Conservation (phyloP, 2,797 vertebrate species). For the Jordanella pulchra region DNA sequence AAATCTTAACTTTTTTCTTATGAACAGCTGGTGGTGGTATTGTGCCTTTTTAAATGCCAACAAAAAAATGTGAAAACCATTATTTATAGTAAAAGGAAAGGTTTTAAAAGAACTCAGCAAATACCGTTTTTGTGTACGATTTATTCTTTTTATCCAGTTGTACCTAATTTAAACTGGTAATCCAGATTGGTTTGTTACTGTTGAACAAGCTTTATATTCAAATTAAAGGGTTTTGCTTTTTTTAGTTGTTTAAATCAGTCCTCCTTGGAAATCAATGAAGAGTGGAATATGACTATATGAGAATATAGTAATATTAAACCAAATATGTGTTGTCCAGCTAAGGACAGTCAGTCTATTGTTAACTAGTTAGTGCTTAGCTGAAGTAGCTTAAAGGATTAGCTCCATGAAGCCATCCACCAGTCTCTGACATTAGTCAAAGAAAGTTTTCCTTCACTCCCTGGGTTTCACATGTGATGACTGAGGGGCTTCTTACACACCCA, state of each 20-base stretch:
- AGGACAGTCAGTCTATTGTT: neutral
- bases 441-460: neutral
- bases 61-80: neutral
- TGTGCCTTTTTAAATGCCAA: conserved; percentile 26
- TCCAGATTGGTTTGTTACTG: neutral
- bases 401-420: neutral
- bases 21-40: conserved; percentile 51
- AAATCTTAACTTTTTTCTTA: neutral
- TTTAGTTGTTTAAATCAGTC: neutral
- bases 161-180: neutral
- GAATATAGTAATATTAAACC: neutral
- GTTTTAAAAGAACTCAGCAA: neutral
- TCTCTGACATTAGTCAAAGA: neutral
- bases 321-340: neutral
- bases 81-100: neutral
- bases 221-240: conserved; percentile 1
- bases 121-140: neutral
- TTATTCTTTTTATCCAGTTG: neutral
- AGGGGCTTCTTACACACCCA: neutral
- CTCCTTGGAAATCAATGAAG: neutral
- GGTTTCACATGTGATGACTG: neutral
- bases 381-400: too few relatives aligned
- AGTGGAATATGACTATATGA: neutral
- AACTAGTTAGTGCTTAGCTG: neutral
- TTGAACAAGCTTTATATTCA: neutral